Conservation (phyloP, 2,113 vertebrate species). For the Silurus glanis region DNA sequence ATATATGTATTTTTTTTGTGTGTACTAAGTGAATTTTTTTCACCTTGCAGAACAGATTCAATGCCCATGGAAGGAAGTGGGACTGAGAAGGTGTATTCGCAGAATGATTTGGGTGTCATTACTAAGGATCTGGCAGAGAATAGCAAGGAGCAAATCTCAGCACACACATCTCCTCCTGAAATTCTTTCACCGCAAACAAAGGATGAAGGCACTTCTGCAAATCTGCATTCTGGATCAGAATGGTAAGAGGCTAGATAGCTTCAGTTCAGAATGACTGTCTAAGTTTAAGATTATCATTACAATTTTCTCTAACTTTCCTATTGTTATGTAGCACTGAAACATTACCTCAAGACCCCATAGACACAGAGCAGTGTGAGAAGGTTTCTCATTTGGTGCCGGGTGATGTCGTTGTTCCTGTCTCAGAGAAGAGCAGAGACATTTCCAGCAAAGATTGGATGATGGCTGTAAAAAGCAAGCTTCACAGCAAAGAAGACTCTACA, state of each 20-base stretch:
- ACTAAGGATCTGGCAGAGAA: background rate
- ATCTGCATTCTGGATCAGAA: background rate
- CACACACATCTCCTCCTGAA: background rate
- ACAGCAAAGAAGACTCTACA: background rate
- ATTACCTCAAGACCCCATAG: background rate
- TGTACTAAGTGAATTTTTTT: background rate
- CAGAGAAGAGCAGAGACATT: background rate
- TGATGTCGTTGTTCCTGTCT: conserved; percentile 18
- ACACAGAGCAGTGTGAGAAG: background rate
- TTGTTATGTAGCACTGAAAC: background rate
- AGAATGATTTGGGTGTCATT: background rate
- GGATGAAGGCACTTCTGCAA: background rate
- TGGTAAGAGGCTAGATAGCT: background rate
- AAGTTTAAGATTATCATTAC: background rate
- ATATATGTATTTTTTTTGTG: background rate
- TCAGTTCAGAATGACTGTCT: background rate
- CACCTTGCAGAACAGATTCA: background rate
- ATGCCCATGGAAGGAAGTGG: background rate
- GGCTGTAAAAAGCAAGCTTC: background rate
- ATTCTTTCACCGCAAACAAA: background rate
- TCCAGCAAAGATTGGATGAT: background rate
- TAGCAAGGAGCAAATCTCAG: background rate
- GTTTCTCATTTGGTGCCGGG: conserved; percentile 14
- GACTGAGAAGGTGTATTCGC: background rate
- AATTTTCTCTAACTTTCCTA: no score